Evolutionary conservation across 2,797 vertebrate species (phyloP).

Genomic region (Natrix natrix): DNA sequence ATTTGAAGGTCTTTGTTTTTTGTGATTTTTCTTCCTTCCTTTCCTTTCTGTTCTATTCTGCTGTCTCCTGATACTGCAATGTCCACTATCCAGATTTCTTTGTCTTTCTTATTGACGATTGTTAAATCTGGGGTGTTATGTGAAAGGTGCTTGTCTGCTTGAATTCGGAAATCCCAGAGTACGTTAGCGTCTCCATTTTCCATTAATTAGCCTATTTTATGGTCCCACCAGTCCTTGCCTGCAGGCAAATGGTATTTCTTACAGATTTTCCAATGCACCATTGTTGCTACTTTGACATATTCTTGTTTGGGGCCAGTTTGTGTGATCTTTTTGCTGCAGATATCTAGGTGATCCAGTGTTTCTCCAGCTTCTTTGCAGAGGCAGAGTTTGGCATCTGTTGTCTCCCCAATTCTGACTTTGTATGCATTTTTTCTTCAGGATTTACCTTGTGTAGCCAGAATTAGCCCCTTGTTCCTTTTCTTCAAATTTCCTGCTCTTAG

Average conservation of each 20-base stretch:
- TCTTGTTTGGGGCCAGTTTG: neutral
- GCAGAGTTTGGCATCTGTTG: too few relatives aligned
- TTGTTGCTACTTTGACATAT: neutral
- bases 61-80: neutral
- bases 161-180: neutral
- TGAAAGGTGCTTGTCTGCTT: neutral
- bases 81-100: neutral
- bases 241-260: neutral
- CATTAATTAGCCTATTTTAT: neutral
- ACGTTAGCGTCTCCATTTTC: neutral
- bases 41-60: neutral
- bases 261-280: neutral
- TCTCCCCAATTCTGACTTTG: too few relatives aligned
- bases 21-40: neutral
- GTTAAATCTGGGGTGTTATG: neutral
- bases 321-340: too few relatives aligned
- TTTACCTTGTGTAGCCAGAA: too few relatives aligned
- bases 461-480: too few relatives aligned
- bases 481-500: too few relatives aligned
- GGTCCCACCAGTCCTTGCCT: neutral
- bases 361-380: too few relatives aligned
- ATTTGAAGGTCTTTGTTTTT: neutral
- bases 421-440: too few relatives aligned
- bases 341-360: too few relatives aligned
- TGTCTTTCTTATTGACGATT: neutral